phyloP scores from a whole-genome alignment of 2,888 invertebrate genomes.

The Apomyelois bistriatella region DNA sequence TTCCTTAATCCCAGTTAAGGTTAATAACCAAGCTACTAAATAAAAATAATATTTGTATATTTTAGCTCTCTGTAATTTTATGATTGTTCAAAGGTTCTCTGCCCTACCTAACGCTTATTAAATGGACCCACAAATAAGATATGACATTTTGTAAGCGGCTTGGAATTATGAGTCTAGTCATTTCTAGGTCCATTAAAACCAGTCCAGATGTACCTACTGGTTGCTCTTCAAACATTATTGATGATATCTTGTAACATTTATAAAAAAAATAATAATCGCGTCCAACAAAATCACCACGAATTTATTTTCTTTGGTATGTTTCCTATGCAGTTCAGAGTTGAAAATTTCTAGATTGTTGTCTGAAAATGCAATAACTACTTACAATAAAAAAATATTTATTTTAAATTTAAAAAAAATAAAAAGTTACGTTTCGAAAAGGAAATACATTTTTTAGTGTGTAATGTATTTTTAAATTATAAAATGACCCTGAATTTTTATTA shows the following conservation, averaged over 20 bases:
- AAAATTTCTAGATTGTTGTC: not conserved
- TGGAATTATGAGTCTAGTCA: not conserved
- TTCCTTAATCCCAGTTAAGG: too few relatives aligned
- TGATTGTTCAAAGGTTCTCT: not conserved
- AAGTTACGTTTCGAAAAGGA: too few relatives aligned
- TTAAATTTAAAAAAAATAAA: too few relatives aligned
- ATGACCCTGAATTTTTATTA: too few relatives aligned
- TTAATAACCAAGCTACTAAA: too few relatives aligned
- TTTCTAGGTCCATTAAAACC: slow-evolving; percentile 9
- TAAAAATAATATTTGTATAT: too few relatives aligned
- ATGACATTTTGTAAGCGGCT: not conserved
- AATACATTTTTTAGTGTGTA: too few relatives aligned
- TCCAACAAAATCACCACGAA: not conserved
- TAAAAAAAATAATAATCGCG: not conserved
- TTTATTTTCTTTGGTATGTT: not conserved
- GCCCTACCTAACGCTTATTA: slow-evolving; percentile 16
- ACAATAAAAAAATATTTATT: too few relatives aligned
- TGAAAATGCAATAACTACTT: too few relatives aligned
- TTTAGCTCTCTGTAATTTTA: not conserved
- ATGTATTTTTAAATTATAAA: too few relatives aligned
- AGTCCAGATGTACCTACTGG: not conserved
- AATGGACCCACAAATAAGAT: slow-evolving; percentile 14
- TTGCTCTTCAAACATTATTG: not conserved
- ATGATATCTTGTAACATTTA: too few relatives aligned
- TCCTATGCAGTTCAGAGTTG: slow-evolving; percentile 4